A percentile compares a stretch with the other conserved stretches of the same genome.
phyloP scores from a whole-genome alignment of 2,888 invertebrate species.

The Resseliella maxima region DNA sequence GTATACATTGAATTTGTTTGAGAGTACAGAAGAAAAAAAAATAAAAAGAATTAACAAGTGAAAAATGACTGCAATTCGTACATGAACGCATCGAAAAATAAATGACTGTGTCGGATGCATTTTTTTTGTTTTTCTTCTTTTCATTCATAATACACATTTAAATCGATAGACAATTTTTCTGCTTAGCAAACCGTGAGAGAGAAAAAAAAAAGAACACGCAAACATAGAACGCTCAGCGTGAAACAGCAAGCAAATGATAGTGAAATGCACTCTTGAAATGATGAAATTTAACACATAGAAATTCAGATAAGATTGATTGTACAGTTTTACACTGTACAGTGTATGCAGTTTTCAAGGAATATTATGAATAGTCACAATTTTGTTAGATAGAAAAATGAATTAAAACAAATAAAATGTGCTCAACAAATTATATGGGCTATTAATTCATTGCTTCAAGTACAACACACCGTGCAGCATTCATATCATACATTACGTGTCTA shows the following conservation, averaged over 20 bases:
- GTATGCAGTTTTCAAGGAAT: background rate
- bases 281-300: background rate
- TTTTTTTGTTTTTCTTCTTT: background rate
- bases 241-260: conserved; percentile 16
- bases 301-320: background rate
- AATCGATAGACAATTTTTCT: background rate
- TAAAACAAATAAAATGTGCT: background rate
- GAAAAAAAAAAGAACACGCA: background rate
- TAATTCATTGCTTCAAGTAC: conserved; percentile 14
- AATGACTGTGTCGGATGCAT: conserved; percentile 22
- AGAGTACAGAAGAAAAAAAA: background rate
- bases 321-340: background rate
- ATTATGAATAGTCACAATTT: conserved; percentile 14
- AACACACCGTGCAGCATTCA: background rate
- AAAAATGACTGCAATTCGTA: conserved; percentile 22
- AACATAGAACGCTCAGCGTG: background rate
- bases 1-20: background rate
- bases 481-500: background rate
- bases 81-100: conserved; percentile 11
- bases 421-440: conserved; percentile 3
- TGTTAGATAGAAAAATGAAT: background rate
- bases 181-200: background rate
- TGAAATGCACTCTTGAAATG: background rate
- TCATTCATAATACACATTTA: background rate
- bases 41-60: background rate